Evolutionary conservation across 2,888 invertebrate genomes (phyloP).

Genomic region (Ormyrus labotus): DNA sequence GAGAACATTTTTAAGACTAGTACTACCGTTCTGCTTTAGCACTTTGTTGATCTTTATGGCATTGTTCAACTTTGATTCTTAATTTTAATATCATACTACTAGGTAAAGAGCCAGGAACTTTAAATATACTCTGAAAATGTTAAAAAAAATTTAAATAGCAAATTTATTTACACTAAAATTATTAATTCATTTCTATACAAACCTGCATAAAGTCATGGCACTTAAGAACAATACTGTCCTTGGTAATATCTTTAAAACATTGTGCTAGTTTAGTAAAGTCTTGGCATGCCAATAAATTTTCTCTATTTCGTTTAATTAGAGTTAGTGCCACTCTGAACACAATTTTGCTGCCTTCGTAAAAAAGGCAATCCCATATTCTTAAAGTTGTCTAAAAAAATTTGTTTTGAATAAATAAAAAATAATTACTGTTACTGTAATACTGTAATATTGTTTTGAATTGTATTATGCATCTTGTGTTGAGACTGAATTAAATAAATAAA

Average conservation of each 20-base stretch:
- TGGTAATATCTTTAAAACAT: conserved; percentile 89
- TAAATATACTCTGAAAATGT: conserved; percentile 84
- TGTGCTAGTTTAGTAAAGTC: conserved; percentile 89
- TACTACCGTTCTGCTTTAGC: conserved; percentile 70
- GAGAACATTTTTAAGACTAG: conserved; percentile 59
- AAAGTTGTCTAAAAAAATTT: conserved; percentile 84
- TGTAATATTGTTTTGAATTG: too few species aligned
- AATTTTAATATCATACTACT: conserved; percentile 81
- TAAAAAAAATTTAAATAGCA: background rate
- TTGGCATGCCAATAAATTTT: conserved; percentile 84
- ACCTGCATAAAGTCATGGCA: conserved; percentile 95
- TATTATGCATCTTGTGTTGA: too few species aligned
- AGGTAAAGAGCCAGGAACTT: conserved; percentile 87
- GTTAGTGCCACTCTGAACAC: conserved; percentile 92
- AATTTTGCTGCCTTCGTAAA: conserved; percentile 95
- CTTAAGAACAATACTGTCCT: conserved; percentile 86
- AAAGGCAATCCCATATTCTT: conserved; percentile 96
- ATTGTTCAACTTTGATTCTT: conserved; percentile 79
- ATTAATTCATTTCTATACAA: conserved; percentile 62
- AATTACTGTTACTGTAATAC: too few species aligned
- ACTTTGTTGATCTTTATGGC: conserved; percentile 77
- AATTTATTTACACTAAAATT: conserved; percentile 24
- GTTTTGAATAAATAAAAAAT: conserved; percentile 18
- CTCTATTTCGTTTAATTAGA: conserved; percentile 85
- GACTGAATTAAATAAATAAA: too few species aligned